Percentiles rank a stretch among this genome's conserved stretches.
phyloP scores from a whole-genome alignment of 2,113 vertebrate species.

The Eclectus roratus region DNA sequence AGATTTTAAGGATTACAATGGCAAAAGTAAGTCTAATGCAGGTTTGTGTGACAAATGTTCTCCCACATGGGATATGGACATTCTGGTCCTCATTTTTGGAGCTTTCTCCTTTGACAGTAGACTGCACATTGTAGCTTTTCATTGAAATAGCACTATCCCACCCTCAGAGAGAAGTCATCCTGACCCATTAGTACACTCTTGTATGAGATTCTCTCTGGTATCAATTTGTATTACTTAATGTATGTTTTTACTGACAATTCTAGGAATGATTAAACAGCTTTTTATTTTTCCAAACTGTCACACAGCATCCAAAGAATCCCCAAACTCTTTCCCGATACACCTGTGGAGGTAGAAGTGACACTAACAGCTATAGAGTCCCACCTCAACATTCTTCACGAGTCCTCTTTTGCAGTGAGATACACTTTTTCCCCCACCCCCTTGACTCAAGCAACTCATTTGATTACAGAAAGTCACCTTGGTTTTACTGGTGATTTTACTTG shows the following conservation, averaged over 20 bases:
- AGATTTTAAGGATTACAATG: background rate
- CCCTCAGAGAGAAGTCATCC: background rate
- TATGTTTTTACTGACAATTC: background rate
- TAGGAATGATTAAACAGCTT: background rate
- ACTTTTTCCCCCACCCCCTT: background rate
- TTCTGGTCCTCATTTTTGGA: background rate
- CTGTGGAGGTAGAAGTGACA: background rate
- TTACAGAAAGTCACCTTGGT: background rate
- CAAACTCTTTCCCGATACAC: background rate
- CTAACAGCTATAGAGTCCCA: background rate
- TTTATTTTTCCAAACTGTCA: background rate
- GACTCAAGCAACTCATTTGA: background rate
- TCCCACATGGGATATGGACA: background rate
- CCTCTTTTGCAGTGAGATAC: background rate
- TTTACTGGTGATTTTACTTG: background rate
- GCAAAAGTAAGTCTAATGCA: background rate
- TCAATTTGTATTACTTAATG: background rate
- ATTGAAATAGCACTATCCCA: background rate
- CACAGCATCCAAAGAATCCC: background rate
- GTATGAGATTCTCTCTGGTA: background rate
- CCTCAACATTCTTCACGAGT: background rate
- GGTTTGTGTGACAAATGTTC: accelerated
- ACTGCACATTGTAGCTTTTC: no score
- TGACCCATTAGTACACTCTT: background rate
- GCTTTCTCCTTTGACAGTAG: background rate